These are phyloP conservation scores for Drosophila dives DNA, from an alignment of 2,888 invertebrate genomes.

Conservation along the genomic window DNA sequence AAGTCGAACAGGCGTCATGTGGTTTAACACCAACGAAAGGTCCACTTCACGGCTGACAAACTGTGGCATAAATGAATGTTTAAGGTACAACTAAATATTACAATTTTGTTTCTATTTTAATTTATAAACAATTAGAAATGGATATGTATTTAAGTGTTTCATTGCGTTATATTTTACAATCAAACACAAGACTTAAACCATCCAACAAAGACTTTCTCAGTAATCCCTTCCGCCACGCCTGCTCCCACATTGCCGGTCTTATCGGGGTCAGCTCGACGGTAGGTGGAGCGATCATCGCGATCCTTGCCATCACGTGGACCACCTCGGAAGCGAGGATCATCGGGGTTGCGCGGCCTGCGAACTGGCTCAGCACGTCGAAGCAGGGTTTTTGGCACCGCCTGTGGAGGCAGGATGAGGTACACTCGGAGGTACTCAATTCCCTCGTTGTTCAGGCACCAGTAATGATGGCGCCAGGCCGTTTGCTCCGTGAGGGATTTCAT, in stretches of 20 bases:
- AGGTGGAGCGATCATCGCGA: conserved; percentile 37
- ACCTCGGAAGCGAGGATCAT: conserved; percentile 19
- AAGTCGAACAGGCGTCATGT: conserved; percentile 12
- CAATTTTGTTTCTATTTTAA: background rate
- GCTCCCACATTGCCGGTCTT: conserved; percentile 37
- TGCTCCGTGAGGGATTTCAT: conserved; percentile 44
- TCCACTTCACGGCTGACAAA: background rate
- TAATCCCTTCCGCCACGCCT: conserved; percentile 25
- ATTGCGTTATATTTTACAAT: background rate
- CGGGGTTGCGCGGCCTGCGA: conserved; percentile 36
- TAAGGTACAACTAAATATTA: background rate
- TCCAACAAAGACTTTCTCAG: background rate
- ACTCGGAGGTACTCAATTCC: conserved; percentile 39
- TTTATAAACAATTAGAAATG: background rate
- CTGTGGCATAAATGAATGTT: background rate
- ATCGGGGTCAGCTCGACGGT: conserved; percentile 38
- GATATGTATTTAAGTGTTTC: background rate
- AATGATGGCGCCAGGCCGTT: conserved; percentile 39
- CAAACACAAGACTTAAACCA: background rate
- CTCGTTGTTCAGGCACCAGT: conserved; percentile 46
- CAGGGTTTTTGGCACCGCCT: background rate
- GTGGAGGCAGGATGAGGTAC: conserved; percentile 29
- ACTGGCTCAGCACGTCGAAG: conserved; percentile 20
- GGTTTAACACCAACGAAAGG: background rate
- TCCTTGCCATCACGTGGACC: conserved; percentile 38